Conservation (phyloP, 2,888 invertebrate genomes). For the Mamestra brassicae region DNA sequence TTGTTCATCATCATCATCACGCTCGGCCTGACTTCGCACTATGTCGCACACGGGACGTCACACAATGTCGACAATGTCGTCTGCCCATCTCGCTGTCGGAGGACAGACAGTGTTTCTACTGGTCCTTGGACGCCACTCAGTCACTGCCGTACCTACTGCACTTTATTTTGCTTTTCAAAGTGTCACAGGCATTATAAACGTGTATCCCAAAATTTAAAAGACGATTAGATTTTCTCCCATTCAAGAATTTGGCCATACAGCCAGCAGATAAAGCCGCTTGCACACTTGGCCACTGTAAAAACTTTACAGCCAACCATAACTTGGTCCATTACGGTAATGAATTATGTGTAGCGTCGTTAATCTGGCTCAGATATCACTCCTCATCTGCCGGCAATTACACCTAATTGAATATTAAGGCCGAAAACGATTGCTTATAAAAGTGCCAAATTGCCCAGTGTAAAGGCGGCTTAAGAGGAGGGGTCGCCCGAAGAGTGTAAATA, state of each 20-base stretch:
- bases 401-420: slow-evolving; percentile 87
- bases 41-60: too few species aligned
- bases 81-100: too few species aligned
- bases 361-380: slow-evolving; percentile 78
- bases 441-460: slow-evolving; percentile 71
- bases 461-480: slow-evolving; percentile 55
- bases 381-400: slow-evolving; percentile 83
- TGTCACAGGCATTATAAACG: too few species aligned
- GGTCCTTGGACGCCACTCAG: too few species aligned
- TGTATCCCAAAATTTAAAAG: background rate
- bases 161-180: too few species aligned
- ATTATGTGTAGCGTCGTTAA: slow-evolving; percentile 84
- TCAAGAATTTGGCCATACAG: background rate
- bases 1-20: too few species aligned
- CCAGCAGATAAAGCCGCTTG: slow-evolving; percentile 59
- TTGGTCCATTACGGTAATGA: slow-evolving; percentile 86
- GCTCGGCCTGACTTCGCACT: too few species aligned
- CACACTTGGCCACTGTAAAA: slow-evolving; percentile 76
- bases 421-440: slow-evolving; percentile 85
- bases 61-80: too few species aligned
- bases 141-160: too few species aligned
- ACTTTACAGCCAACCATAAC: slow-evolving; percentile 82
- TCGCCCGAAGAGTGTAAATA: slow-evolving; percentile 12
- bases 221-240: background rate
- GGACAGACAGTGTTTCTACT: too few species aligned